These are phyloP conservation scores for Hipposideros armiger DNA, from an alignment of 2,113 vertebrate species.

Conservation along the genomic window DNA sequence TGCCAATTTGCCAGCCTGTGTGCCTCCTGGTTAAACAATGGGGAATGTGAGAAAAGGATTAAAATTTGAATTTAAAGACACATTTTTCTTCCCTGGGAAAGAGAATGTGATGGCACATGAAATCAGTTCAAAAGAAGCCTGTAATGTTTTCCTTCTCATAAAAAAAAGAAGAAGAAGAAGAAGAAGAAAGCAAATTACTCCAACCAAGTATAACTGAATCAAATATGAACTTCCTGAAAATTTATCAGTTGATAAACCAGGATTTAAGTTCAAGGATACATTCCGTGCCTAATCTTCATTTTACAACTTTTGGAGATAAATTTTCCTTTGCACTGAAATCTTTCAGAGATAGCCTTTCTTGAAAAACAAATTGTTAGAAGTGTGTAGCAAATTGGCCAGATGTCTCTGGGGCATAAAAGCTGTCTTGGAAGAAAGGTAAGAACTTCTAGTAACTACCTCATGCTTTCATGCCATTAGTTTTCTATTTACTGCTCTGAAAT, in stretches of 20 bases:
- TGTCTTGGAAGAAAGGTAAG: conserved; percentile 58
- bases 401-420: conserved; percentile 13
- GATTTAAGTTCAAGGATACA: conserved; percentile 79
- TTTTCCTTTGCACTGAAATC: conserved; percentile 69
- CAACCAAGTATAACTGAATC: conserved; percentile 50
- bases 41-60: neutral
- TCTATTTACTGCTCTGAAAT: neutral
- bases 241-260: conserved; percentile 73
- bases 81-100: neutral
- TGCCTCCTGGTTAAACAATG: neutral
- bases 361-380: conserved; percentile 71
- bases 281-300: conserved; percentile 78
- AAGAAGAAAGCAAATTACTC: conserved; percentile 37
- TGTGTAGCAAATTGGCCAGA: conserved; percentile 68
- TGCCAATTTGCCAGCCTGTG: neutral
- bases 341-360: conserved; percentile 64
- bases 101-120: conserved; percentile 6
- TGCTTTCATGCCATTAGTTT: conserved; percentile 37
- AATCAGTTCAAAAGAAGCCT: conserved; percentile 59
- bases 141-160: conserved; percentile 49
- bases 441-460: neutral
- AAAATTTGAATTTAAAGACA: conserved; percentile 3
- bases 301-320: conserved; percentile 78
- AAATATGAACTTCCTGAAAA: conserved; percentile 80
- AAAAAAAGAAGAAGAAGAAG: conserved; percentile 31